Base-by-base conservation (phyloP, 2,797 vertebrate genomes). In the Hemitrygon akajei region DNA sequence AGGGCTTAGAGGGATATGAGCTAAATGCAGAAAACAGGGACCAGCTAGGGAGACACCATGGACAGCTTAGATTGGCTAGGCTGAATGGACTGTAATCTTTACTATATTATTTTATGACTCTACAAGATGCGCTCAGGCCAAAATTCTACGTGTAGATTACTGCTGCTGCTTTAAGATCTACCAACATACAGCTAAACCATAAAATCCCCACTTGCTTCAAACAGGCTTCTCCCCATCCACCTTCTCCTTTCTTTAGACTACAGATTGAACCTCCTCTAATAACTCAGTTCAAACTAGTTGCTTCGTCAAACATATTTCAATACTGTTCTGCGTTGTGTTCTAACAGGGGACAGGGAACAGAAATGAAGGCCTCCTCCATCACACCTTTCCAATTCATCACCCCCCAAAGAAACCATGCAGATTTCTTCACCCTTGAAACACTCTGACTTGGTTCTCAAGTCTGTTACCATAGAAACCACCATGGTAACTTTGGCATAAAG, bases 401-500 rank as follows among this genome's bases (percentile, higher is more conserved):
- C 7, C 34, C 86, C 7, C 11, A 27, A 82, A 82, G 82, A 60
- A 60, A 60, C 82, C 25, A 58, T 30, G 18, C 63, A 9, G 9
- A 69, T 37, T 37, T 10, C n/a, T 58, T 58, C 58, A 84, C 47
- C 25, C 81, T 69, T 37, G 86, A n/a, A 86, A 86, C 6, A 22
- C 20, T 69, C 60, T 69, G 18, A 30, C 37, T 69, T 37, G 30
- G 63, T 37, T 89, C 63, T 69, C n/a, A 22, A 18, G n/a, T 89
- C 86, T 89, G 86, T 89, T 66, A 69, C 86, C 86, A 22, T 69
- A 66, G 86, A 69, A 89, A 89, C 60, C 20, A 18, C 60, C 63
- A 89, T 63, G 60, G 60, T 37, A 69, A 34, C n/a, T 37, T 89
- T 89, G 60, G 86, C 60, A 20, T 20, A 3, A 34, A 87, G 84